These are phyloP conservation scores for Sebastes taczanowskii DNA, from an alignment of 2,797 vertebrate species.

Conservation along the genomic window DNA sequence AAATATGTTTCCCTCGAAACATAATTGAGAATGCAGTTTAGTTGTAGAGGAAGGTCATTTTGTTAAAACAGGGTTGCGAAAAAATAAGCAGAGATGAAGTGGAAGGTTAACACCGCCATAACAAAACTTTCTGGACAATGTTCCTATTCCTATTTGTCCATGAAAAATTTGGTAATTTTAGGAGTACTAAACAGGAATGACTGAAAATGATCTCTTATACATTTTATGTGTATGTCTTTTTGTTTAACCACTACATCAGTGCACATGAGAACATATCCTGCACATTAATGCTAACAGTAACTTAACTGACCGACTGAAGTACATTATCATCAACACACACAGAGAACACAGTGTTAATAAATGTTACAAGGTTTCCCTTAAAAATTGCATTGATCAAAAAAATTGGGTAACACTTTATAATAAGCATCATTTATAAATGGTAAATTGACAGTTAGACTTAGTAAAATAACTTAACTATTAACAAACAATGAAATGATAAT, in stretches of 20 bases:
- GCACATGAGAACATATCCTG: background rate
- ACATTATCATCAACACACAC: background rate
- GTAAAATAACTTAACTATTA: too few relatives aligned
- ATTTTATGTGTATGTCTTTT: background rate
- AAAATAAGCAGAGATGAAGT: background rate
- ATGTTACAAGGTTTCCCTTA: background rate
- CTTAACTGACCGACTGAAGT: background rate
- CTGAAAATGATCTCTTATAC: background rate
- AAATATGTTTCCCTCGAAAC: too few relatives aligned
- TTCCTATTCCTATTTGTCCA: too few relatives aligned
- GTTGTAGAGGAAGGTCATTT: too few relatives aligned
- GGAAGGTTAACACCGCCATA: background rate
- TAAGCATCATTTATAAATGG: too few relatives aligned
- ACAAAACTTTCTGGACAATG: background rate
- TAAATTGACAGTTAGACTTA: too few relatives aligned
- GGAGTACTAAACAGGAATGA: background rate
- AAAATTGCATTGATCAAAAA: conserved; percentile 43
- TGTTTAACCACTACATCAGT: background rate
- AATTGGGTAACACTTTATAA: too few relatives aligned
- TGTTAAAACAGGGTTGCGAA: background rate
- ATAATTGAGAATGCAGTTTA: too few relatives aligned
- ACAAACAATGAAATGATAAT: too few relatives aligned
- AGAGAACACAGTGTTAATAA: background rate
- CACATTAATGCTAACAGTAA: too few relatives aligned
- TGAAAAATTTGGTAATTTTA: background rate